Percentiles rank a stretch among this genome's conserved stretches.
These are phyloP conservation scores for Adelosebastes latens DNA, from an alignment of 2,797 vertebrate species.

Conservation along the genomic window DNA sequence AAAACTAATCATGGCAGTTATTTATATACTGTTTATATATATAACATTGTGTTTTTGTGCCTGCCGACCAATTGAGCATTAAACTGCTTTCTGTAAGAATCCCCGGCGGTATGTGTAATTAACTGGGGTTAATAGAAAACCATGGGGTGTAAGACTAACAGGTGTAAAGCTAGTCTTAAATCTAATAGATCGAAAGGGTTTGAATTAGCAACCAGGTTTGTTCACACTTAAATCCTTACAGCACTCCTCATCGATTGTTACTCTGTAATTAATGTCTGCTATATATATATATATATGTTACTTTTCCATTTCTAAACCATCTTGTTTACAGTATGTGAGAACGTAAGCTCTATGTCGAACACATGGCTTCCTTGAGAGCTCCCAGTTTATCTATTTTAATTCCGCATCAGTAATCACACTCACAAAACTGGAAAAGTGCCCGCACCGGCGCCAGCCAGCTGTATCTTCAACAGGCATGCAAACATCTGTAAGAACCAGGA, in stretches of 20 bases:
- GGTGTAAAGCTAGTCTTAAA: neutral
- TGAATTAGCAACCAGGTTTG: neutral
- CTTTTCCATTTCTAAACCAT: neutral
- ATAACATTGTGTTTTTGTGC: neutral
- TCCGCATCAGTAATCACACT: slow-evolving; percentile 63
- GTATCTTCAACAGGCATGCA: slow-evolving; percentile 71
- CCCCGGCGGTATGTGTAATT: neutral
- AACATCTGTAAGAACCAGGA: slow-evolving; percentile 77
- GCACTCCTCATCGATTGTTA: neutral
- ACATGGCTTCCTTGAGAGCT: slow-evolving; percentile 24
- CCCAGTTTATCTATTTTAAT: slow-evolving; percentile 62
- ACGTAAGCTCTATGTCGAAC: slow-evolving; percentile 1
- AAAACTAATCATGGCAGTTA: neutral
- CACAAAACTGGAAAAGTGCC: slow-evolving; percentile 54
- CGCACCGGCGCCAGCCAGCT: slow-evolving; percentile 61
- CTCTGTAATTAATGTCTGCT: neutral
- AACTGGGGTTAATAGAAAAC: neutral
- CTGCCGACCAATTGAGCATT: neutral
- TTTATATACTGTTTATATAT: neutral
- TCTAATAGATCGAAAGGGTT: neutral
- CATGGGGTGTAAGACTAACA: neutral
- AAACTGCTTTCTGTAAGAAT: neutral
- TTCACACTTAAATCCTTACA: neutral
- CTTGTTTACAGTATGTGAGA: neutral
- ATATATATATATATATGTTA: neutral